Base-by-base conservation (phyloP, 2,113 vertebrate genomes). In the Scopus umbretta region DNA sequence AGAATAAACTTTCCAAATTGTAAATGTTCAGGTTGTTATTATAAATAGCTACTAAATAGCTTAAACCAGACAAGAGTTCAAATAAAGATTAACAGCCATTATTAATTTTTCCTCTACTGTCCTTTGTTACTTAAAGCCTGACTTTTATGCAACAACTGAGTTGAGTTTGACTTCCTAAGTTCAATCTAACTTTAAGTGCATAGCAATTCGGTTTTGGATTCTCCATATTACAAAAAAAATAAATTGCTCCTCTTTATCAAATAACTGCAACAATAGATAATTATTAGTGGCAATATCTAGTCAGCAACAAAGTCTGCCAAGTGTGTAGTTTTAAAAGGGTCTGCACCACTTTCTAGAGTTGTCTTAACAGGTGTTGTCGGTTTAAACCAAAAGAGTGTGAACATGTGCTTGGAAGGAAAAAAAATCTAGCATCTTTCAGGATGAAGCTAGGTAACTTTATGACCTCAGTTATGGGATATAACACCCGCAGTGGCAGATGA, bases 1-100 rank as follows among this genome's bases (percentile, higher is more conserved):
- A 78, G 95, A 96, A 50, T 55, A 63, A 86, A 88, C 95, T 75
- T 92, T 40, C 25, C 43, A 90, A 96, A 97, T 11, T 97, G 91
- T 96, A 96, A 96, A 97, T 94, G 94, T 88, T 94, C 90, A 52
- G 90, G 94, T 82, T 74, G 78, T 83, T 92, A n/a, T 59, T 96
- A 97, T 97, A 97, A 97, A 97, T 88, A 94, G 71, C 43, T 94
- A 88, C 38, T 55, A 85, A 92, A 50, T 91, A 94, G 63, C 86
- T 86, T 92, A 96, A 96, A 89, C 81, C 72, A 80, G 88, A 84
- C 92, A 91, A 89, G 95, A 97, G 95, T 93, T 95, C 94, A 93
- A 97, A 96, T 96, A 95, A 96, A 97, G 61, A 92, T 83, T 67
- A 86, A 90, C 32, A 40, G 49, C 50, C 50, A 50, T 81, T 76